phyloP scores from a whole-genome alignment of 2,888 invertebrate species.

The Coleophora flavipennella region DNA sequence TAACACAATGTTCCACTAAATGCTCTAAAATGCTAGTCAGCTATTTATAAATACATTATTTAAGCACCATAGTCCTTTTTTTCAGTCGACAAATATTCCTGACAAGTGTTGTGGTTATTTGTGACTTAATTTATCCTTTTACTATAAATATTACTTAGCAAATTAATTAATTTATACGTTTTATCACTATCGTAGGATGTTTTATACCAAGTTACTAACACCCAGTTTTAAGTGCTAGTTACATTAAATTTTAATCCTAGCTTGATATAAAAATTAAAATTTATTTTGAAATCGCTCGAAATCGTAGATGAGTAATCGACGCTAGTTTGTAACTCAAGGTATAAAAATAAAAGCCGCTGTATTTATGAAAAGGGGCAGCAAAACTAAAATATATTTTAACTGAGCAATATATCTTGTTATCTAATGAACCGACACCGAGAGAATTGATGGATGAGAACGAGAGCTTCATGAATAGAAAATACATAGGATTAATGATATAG shows the following conservation, averaged over 20 bases:
- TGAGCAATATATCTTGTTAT: too few relatives aligned
- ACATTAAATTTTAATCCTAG: background rate
- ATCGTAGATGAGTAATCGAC: background rate
- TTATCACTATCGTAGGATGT: background rate
- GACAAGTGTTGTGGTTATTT: background rate
- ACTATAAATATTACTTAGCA: background rate
- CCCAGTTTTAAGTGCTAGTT: too few relatives aligned
- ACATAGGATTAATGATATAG: too few relatives aligned
- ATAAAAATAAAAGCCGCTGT: background rate
- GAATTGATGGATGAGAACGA: too few relatives aligned
- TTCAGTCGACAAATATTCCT: slow-evolving; percentile 2
- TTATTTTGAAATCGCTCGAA: background rate
- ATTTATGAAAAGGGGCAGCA: too few relatives aligned
- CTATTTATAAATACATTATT: slow-evolving; percentile 19
- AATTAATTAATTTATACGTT: too few relatives aligned
- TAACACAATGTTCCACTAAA: slow-evolving; percentile 42
- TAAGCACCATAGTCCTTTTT: slow-evolving; percentile 43
- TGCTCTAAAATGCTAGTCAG: slow-evolving; percentile 63
- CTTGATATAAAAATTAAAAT: background rate
- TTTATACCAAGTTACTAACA: background rate
- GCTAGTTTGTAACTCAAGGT: background rate
- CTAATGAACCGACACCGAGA: too few relatives aligned
- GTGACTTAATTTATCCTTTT: background rate
- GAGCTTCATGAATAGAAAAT: too few relatives aligned
- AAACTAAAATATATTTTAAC: too few relatives aligned